phyloP scores from a whole-genome alignment of 2,797 vertebrate species.

The Chanos chanos region DNA sequence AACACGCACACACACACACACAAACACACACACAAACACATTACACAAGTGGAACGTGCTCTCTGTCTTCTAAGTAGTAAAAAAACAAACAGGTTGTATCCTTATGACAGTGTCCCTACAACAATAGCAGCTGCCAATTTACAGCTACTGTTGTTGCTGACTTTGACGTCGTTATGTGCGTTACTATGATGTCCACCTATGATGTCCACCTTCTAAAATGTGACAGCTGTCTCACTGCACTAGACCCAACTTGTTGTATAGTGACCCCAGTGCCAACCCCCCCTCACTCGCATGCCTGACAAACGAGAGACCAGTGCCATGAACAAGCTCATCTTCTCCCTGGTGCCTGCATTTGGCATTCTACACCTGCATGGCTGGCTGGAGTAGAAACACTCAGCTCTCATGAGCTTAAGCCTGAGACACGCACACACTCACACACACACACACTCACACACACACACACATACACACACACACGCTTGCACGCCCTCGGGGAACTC shows the following conservation, averaged over 20 bases:
- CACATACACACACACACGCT: conserved; percentile 45
- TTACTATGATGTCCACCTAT: too few relatives aligned
- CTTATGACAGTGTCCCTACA: too few relatives aligned
- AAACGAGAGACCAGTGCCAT: conserved; percentile 59
- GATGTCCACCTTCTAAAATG: too few relatives aligned
- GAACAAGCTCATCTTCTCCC: conserved; percentile 24
- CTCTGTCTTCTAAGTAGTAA: conserved; percentile 29
- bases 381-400: conserved; percentile 21
- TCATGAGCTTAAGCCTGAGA: background rate
- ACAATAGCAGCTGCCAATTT: too few relatives aligned
- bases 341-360: conserved; percentile 54
- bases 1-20: conserved; percentile 7
- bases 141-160: too few relatives aligned
- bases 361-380: conserved; percentile 45
- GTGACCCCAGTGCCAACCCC: too few relatives aligned
- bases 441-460: conserved; percentile 11
- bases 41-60: too few relatives aligned
- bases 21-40: conserved; percentile 37
- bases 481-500: conserved; percentile 49
- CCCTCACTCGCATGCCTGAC: too few relatives aligned
- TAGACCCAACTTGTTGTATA: too few relatives aligned
- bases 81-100: too few relatives aligned
- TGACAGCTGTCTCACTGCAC: too few relatives aligned
- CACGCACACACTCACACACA: conserved; percentile 16
- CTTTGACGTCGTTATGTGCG: too few relatives aligned